These are phyloP conservation scores for Galeopsomyia nigrocyanea DNA, from an alignment of 2,888 invertebrate species.

Conservation along the genomic window DNA sequence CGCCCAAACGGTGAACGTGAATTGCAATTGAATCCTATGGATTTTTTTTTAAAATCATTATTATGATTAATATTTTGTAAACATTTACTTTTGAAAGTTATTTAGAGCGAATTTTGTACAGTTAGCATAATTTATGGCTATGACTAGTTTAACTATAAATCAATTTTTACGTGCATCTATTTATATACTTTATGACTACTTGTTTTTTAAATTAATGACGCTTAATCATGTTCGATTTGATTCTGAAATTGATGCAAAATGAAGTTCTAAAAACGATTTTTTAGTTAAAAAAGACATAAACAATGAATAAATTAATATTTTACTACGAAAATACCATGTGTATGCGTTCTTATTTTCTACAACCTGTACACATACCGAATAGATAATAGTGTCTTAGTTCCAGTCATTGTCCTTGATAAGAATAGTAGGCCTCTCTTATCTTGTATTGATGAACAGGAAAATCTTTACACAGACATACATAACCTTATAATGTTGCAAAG, in stretches of 20 bases:
- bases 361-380: not conserved
- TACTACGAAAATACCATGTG: conserved; percentile 20
- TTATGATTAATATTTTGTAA: conserved; percentile 36
- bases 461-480: conserved; percentile 45
- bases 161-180: not conserved
- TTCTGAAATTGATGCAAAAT: not conserved
- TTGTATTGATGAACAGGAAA: conserved; percentile 32
- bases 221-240: conserved; percentile 4
- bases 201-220: not conserved
- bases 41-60: conserved; percentile 48
- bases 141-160: not conserved
- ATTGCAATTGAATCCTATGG: conserved; percentile 40
- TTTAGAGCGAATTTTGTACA: conserved; percentile 34
- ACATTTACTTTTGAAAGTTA: conserved; percentile 21
- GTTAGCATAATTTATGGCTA: conserved; percentile 16
- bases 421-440: conserved; percentile 42
- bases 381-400: not conserved
- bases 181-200: conserved; percentile 2
- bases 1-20: conserved; percentile 35
- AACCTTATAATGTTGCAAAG: conserved; percentile 57
- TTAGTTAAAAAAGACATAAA: not conserved
- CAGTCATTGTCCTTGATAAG: conserved; percentile 11
- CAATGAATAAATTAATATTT: conserved; percentile 21
- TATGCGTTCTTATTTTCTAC: too few species aligned
- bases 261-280: not conserved